phyloP scores from a whole-genome alignment of 2,888 invertebrate genomes.

The Philhelius pedissequus region DNA sequence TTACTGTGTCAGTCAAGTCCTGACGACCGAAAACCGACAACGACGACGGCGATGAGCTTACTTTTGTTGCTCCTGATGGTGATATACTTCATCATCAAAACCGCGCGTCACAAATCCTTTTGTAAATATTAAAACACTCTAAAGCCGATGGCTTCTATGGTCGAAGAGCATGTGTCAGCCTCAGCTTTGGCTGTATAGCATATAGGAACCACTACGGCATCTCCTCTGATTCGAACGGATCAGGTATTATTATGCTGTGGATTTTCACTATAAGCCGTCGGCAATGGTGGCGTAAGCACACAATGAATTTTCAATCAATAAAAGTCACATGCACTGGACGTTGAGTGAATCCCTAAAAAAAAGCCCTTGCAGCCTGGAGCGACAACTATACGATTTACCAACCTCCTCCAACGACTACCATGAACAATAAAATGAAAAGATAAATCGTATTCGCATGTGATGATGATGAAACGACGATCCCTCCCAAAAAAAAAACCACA shows the following conservation, averaged over 20 bases:
- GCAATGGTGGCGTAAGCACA: constrained; percentile 35
- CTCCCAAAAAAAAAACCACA: constrained; percentile 23
- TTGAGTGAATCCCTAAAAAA: constrained; percentile 28
- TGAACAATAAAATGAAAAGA: constrained; percentile 9
- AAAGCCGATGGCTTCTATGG: constrained; percentile 19
- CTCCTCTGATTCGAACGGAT: constrained; percentile 7
- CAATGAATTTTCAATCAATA: constrained; percentile 65
- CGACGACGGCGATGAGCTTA: background rate
- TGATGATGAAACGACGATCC: constrained; percentile 5
- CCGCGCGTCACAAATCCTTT: constrained; percentile 53
- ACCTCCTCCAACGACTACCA: background rate
- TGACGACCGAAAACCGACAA: too few species aligned
- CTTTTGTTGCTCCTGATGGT: background rate
- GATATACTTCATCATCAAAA: constrained; percentile 18
- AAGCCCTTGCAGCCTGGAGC: constrained; percentile 30
- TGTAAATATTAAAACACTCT: constrained; percentile 63
- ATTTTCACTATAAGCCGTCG: constrained; percentile 39
- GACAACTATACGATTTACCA: background rate
- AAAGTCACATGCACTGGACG: constrained; percentile 60
- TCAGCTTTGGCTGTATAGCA: background rate
- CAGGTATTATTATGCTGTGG: constrained; percentile 41
- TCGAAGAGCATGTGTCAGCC: constrained; percentile 49
- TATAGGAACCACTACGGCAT: background rate
- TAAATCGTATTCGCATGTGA: background rate
- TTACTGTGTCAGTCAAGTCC: background rate